phyloP scores from a whole-genome alignment of 2,797 vertebrate genomes.

The Diceros bicornis region DNA sequence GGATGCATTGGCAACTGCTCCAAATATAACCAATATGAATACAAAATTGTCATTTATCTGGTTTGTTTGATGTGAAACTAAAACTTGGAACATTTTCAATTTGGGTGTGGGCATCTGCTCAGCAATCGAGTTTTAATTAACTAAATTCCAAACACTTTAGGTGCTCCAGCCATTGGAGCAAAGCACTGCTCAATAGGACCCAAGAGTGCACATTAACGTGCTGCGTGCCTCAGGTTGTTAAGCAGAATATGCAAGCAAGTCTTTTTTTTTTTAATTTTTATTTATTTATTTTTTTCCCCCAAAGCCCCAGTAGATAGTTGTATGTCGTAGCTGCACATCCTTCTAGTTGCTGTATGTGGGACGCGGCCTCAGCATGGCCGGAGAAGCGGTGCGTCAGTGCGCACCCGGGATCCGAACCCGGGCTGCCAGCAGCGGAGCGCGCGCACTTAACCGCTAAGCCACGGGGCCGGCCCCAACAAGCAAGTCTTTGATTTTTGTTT shows the following conservation, averaged over 20 bases:
- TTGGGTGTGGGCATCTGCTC: conserved; percentile 15
- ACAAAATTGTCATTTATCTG: not conserved
- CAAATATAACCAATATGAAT: conserved; percentile 7
- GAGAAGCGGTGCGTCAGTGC: no score
- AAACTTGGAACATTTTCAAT: conserved; percentile 25
- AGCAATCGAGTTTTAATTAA: not conserved
- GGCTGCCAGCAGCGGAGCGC: no score
- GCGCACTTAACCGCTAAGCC: no score
- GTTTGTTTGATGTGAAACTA: conserved; percentile 39
- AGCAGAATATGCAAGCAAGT: not conserved
- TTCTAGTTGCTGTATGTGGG: no score
- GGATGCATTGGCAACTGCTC: not conserved
- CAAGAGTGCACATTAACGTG: not conserved
- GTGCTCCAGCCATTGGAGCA: not conserved
- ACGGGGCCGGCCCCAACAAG: no score
- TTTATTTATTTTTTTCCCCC: no score
- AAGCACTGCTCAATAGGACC: not conserved
- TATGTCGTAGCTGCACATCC: no score
- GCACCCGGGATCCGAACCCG: no score
- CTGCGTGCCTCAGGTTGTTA: not conserved
- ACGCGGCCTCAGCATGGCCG: no score
- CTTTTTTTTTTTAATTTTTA: no score
- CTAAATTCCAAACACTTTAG: conserved; percentile 12
- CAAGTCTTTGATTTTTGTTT: not conserved
- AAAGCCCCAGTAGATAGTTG: no score